phyloP scores from a whole-genome alignment of 2,888 invertebrate genomes.

The Xestia c-nigrum region DNA sequence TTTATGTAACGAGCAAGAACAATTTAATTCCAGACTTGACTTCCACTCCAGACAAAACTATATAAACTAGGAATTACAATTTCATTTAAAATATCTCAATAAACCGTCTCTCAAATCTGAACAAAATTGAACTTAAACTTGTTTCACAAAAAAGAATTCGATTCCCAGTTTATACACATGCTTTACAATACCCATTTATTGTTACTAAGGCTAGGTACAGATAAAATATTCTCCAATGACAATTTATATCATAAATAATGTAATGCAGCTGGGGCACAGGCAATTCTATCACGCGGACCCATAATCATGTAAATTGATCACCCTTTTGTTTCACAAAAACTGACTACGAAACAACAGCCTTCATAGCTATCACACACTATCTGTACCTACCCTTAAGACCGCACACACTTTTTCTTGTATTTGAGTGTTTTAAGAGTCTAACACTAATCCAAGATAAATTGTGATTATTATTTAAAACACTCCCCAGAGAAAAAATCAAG shows the following conservation, averaged over 20 bases:
- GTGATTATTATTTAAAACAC: too few species aligned
- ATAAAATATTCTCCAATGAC: not conserved
- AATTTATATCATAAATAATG: not conserved
- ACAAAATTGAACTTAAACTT: not conserved
- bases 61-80: not conserved
- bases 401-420: too few species aligned
- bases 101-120: constrained; percentile 2
- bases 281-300: not conserved
- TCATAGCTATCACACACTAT: not conserved
- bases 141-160: not conserved
- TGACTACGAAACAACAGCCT: not conserved
- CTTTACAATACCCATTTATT: constrained; percentile 18
- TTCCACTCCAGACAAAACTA: not conserved
- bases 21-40: constrained; percentile 20
- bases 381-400: constrained; percentile 6
- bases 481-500: too few species aligned
- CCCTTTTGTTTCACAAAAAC: not conserved
- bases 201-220: constrained; percentile 13
- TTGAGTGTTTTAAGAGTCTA: too few species aligned
- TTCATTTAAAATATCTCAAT: not conserved
- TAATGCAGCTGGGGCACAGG: not conserved
- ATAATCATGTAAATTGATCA: not conserved
- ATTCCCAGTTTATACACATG: constrained; percentile 39
- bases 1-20: not conserved
- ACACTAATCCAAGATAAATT: too few species aligned